Base-by-base conservation (phyloP, 1,140 invertebrate species). In the Periplaneta americana region DNA sequence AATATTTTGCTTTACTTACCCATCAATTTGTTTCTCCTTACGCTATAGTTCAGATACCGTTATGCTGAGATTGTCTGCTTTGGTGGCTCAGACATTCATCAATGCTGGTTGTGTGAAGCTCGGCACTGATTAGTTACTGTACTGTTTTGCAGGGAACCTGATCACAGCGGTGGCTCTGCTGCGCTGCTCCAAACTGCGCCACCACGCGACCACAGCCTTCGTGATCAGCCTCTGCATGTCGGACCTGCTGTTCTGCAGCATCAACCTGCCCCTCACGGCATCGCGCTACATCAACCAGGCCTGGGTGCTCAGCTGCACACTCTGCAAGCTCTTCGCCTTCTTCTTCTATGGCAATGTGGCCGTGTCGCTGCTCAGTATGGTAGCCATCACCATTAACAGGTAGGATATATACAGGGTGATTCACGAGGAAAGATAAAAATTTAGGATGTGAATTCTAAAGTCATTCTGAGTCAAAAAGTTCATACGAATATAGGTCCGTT, bases 291-390 rank as follows among this genome's bases (percentile, higher is more conserved):
- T 95, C 84, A 91, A 94, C 85, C 92, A 96, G 88, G 91, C 92
- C 80, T 97, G 96, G 96, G 91, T 94, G 36, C 90, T 96, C n/a
- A 95, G 96, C 1, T 91, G 93, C 1, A 90, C 91, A 1, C 90
- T 96, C 18, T 97, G 96, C 87, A 92, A 93, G 86, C 90, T 97
- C 85, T 97, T 97, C 88, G 96, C 96, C 0, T 93, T 97, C 83
- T 93, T 97, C 84, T 96, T 97, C 88, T 97, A 97, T 87, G 95
- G 95, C 80, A 97, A 97, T 86, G 95, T 97, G 18, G 96, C 95
- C 2, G 94, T 96, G 18, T 97, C 95, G 0, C 88, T 97, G 34
- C 90, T 97, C 74, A 96, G 95, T 85, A 97, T 97, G 94, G 95
- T 96, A 36, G 95, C 94, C 82, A 97, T 97, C 84, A 96, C 96